Percentiles rank a stretch among this genome's conserved stretches.
Evolutionary conservation across 2,888 invertebrate genomes (phyloP).

Genomic region (Philereme vetulata): DNA sequence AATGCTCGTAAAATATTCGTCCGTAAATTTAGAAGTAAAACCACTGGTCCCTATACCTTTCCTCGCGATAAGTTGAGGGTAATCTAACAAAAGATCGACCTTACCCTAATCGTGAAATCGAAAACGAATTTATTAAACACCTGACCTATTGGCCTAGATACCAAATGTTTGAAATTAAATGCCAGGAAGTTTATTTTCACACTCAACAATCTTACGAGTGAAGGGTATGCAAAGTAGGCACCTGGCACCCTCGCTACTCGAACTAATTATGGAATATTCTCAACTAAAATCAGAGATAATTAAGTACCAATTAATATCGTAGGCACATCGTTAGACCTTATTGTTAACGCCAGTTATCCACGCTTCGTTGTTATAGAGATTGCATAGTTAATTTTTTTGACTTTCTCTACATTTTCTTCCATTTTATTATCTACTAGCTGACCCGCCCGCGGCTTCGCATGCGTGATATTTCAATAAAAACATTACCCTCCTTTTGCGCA

Average conservation of each 20-base stretch:
- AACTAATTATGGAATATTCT: slow-evolving; percentile 13
- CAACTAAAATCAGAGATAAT: slow-evolving; percentile 8
- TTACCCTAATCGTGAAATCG: slow-evolving; percentile 20
- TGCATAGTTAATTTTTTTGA: too few species aligned
- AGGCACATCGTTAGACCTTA: not conserved
- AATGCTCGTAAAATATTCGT: too few species aligned
- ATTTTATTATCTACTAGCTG: too few species aligned
- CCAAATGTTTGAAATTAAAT: slow-evolving; percentile 28
- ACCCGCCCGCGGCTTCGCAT: too few species aligned
- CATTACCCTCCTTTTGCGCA: too few species aligned
- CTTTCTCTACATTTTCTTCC: too few species aligned
- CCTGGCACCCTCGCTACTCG: slow-evolving; percentile 11
- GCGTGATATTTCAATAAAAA: too few species aligned
- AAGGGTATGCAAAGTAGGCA: slow-evolving; percentile 46
- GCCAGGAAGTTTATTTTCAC: slow-evolving; percentile 26
- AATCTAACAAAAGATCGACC: slow-evolving; percentile 19
- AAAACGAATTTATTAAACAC: slow-evolving; percentile 28
- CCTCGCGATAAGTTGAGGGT: not conserved
- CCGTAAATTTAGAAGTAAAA: too few species aligned
- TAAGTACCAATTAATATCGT: slow-evolving; percentile 1
- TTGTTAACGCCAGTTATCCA: not conserved
- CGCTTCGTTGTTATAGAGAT: too few species aligned
- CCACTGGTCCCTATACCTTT: not conserved
- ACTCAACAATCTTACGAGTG: slow-evolving; percentile 18
- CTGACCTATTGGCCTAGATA: slow-evolving; percentile 32